These are phyloP conservation scores for Eilema sororculum DNA, from an alignment of 2,888 invertebrate genomes.

Conservation along the genomic window DNA sequence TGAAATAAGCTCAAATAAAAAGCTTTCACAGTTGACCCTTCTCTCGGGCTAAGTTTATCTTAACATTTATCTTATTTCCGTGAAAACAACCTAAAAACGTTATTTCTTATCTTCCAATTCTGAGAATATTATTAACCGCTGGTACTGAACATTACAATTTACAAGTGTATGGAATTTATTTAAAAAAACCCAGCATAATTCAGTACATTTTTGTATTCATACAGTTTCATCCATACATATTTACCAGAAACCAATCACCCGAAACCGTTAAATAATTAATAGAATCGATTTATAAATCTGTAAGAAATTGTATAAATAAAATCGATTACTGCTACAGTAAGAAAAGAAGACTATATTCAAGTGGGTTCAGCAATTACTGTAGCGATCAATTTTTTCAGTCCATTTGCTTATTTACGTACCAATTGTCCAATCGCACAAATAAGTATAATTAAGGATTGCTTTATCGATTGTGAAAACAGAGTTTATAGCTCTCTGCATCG, in stretches of 20 bases:
- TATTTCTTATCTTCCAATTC: slow-evolving; percentile 71
- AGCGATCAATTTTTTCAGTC: slow-evolving; percentile 18
- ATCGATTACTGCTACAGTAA: too few species aligned
- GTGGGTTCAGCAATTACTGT: slow-evolving; percentile 18
- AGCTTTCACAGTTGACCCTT: slow-evolving; percentile 68
- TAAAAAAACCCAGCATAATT: slow-evolving; percentile 23
- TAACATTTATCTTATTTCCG: slow-evolving; percentile 78
- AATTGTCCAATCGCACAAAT: slow-evolving; percentile 32
- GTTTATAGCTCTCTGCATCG: slow-evolving; percentile 46
- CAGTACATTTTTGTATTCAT: slow-evolving; percentile 4
- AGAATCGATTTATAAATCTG: background rate
- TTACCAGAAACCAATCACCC: slow-evolving; percentile 17
- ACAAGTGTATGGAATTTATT: slow-evolving; percentile 32
- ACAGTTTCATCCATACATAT: slow-evolving; percentile 1
- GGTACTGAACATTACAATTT: slow-evolving; percentile 43
- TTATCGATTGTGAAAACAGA: slow-evolving; percentile 38
- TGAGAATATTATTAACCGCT: slow-evolving; percentile 62
- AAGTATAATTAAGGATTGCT: slow-evolving; percentile 32
- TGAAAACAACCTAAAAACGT: slow-evolving; percentile 72
- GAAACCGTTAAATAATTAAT: slow-evolving; percentile 14
- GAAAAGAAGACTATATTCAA: slow-evolving; percentile 15
- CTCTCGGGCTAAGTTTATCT: slow-evolving; percentile 69
- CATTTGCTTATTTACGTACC: slow-evolving; percentile 35
- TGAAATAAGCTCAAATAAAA: slow-evolving; percentile 50
- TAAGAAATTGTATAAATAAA: too few species aligned